phyloP scores from a whole-genome alignment of 1,140 invertebrate species.

The Lepeophtheirus salmonis region DNA sequence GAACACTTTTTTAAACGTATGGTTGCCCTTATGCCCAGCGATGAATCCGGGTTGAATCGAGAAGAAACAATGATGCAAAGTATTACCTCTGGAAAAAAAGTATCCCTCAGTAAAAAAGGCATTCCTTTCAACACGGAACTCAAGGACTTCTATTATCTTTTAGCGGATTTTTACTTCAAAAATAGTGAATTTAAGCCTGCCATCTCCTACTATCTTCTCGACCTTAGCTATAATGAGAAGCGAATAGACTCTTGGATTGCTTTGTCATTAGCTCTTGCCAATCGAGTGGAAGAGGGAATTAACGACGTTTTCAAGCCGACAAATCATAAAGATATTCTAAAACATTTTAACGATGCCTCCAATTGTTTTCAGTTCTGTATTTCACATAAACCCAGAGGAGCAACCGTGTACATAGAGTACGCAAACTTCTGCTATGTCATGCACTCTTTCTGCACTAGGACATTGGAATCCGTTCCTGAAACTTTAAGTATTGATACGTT shows the following conservation, averaged over 20 bases:
- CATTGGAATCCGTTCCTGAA: constrained; percentile 39
- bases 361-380: constrained; percentile 57
- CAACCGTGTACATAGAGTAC: constrained; percentile 67
- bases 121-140: constrained; percentile 16
- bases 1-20: constrained; percentile 57
- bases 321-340: constrained; percentile 43
- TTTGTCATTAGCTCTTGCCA: constrained; percentile 57
- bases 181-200: constrained; percentile 50
- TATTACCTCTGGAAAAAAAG: not conserved
- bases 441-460: constrained; percentile 62
- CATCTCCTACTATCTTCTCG: constrained; percentile 57
- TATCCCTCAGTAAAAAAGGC: not conserved
- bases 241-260: constrained; percentile 80
- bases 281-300: constrained; percentile 55
- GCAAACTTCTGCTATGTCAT: constrained; percentile 66
- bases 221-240: constrained; percentile 53
- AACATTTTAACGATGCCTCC: constrained; percentile 44
- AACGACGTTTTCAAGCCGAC: constrained; percentile 35
- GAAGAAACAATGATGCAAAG: constrained; percentile 11
- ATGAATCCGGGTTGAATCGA: constrained; percentile 26
- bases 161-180: constrained; percentile 84
- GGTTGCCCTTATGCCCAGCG: constrained; percentile 47
- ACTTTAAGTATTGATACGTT: constrained; percentile 52
- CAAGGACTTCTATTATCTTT: constrained; percentile 58
- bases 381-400: constrained; percentile 40